phyloP scores from a whole-genome alignment of 2,888 invertebrate species.

The Ennomos quercinarius region DNA sequence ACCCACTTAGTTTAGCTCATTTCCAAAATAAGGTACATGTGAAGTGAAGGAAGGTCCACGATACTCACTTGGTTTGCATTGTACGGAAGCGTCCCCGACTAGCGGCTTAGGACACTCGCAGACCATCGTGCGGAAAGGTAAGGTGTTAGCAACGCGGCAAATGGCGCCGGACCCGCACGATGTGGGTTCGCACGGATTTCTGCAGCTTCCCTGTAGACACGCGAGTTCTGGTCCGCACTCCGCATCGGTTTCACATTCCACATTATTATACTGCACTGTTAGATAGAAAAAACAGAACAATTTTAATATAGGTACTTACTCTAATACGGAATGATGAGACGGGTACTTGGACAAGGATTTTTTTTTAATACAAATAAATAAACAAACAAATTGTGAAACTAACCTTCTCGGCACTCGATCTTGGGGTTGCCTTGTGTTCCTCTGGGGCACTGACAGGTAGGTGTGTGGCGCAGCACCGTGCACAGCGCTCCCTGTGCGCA shows the following conservation, averaged over 20 bases:
- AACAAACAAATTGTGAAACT: no score
- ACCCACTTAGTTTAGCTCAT: neutral
- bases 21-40: neutral
- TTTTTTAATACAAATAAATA: neutral
- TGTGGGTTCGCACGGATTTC: constrained; percentile 91
- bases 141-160: constrained; percentile 93
- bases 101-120: constrained; percentile 94
- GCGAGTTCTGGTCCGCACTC: constrained; percentile 95
- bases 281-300: constrained; percentile 30
- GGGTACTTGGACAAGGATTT: neutral
- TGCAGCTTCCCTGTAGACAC: constrained; percentile 92
- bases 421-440: constrained; percentile 93
- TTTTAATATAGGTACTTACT: neutral
- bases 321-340: no score
- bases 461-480: constrained; percentile 90
- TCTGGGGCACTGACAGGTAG: constrained; percentile 92
- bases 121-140: constrained; percentile 94
- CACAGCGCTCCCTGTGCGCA: constrained; percentile 93
- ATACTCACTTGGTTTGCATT: constrained; percentile 91
- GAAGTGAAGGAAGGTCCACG: neutral
- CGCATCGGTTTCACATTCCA: constrained; percentile 91
- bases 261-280: constrained; percentile 77
- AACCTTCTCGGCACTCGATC: constrained; percentile 87
- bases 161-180: constrained; percentile 93
- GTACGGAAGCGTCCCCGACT: constrained; percentile 93